Percentiles rank a stretch among this genome's conserved stretches.
phyloP scores from a whole-genome alignment of 23 tunicate genomes.

The Ascidia mentula region DNA sequence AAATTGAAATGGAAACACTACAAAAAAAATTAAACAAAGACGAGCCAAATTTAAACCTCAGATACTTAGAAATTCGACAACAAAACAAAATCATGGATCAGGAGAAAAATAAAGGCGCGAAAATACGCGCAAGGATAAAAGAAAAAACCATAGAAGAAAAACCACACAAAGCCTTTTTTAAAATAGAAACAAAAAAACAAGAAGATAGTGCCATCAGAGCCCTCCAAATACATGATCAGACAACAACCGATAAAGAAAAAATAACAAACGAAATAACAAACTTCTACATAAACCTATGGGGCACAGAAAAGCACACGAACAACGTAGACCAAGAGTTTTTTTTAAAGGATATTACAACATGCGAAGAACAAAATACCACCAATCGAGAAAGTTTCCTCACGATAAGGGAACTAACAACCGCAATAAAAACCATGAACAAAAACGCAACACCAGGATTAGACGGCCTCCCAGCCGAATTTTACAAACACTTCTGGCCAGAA shows the following conservation, averaged over 20 bases:
- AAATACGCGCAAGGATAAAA: neutral
- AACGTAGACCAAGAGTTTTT: neutral
- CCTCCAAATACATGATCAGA: neutral
- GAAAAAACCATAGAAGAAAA: slow-evolving; percentile 8
- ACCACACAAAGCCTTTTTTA: slow-evolving; percentile 20
- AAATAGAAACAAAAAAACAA: neutral
- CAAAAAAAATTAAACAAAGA: neutral
- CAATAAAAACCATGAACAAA: neutral
- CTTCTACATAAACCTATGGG: slow-evolving; percentile 29
- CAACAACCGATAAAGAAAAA: neutral
- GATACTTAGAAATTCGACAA: neutral
- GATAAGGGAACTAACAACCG: slow-evolving; percentile 2
- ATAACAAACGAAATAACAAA: neutral
- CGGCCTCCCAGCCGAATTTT: slow-evolving; percentile 25
- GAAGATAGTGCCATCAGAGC: neutral
- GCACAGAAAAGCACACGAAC: no score
- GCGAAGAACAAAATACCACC: neutral
- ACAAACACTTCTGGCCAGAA: neutral
- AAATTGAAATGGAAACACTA: neutral
- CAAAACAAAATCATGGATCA: neutral
- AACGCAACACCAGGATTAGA: slow-evolving; percentile 25
- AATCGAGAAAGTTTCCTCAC: neutral
- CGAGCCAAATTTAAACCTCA: neutral
- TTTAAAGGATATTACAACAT: neutral
- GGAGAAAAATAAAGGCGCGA: neutral